Conservation (phyloP, 2,113 vertebrate species). For the Macaca nemestrina region DNA sequence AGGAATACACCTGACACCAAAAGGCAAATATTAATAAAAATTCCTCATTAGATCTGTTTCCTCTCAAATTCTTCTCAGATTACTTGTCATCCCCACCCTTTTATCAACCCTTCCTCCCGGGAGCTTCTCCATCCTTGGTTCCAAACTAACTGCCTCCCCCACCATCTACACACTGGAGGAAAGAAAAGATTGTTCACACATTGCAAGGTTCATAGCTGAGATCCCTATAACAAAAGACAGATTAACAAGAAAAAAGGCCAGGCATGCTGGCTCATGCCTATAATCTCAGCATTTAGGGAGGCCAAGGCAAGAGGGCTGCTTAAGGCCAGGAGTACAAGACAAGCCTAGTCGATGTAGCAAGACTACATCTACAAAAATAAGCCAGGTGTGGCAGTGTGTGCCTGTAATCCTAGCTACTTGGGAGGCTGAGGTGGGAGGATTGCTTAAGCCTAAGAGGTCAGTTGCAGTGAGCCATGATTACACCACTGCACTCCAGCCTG, state of each 20-base stretch:
- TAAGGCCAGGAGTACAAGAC: too few species aligned
- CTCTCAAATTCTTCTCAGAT: not conserved
- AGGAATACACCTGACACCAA: not conserved
- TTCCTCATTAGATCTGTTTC: not conserved
- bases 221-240: not conserved
- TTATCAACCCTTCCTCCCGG: not conserved
- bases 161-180: not conserved
- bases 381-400: too few species aligned
- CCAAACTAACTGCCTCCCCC: not conserved
- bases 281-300: too few species aligned
- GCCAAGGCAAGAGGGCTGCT: too few species aligned
- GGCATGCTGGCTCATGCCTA: too few species aligned
- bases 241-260: not conserved
- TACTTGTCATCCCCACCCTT: not conserved
- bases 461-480: too few species aligned
- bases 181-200: not conserved
- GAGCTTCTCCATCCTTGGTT: not conserved
- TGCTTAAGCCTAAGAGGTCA: too few species aligned
- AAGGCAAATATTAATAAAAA: not conserved
- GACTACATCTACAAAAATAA: too few species aligned
- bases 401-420: too few species aligned
- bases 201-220: not conserved
- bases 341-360: too few species aligned
- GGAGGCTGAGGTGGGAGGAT: too few species aligned
- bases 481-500: too few species aligned